Conservation (phyloP, 2,888 invertebrate genomes). For the Eilema sororculum region DNA sequence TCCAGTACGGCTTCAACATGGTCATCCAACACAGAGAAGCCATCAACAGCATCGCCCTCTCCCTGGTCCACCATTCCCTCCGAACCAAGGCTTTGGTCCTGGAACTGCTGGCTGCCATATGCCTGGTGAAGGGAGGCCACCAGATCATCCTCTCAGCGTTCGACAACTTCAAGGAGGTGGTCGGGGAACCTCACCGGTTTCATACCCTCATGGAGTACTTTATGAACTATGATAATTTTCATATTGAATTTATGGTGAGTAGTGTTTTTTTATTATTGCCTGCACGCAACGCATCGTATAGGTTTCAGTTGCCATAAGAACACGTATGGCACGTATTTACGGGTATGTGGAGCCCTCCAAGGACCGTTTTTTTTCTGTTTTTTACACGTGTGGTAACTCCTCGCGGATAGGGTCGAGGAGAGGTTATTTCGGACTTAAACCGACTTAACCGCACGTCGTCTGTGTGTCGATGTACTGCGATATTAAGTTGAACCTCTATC, state of each 20-base stretch:
- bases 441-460: too few relatives aligned
- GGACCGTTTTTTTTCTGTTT: too few relatives aligned
- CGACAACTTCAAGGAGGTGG: conserved; percentile 97
- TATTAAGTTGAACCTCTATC: too few relatives aligned
- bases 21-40: conserved; percentile 99
- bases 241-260: conserved; percentile 98
- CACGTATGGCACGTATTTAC: too few relatives aligned
- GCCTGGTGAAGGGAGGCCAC: conserved; percentile 99
- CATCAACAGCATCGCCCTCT: conserved; percentile 98
- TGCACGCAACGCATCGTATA: too few relatives aligned
- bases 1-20: conserved; percentile 98
- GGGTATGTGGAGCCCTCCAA: too few relatives aligned
- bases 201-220: conserved; percentile 99
- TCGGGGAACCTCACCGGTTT: conserved; percentile 95
- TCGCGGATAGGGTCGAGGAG: too few relatives aligned
- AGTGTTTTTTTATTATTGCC: background rate
- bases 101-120: conserved; percentile 98
- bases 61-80: conserved; percentile 98
- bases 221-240: conserved; percentile 97
- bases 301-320: too few relatives aligned
- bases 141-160: conserved; percentile 98
- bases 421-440: too few relatives aligned
- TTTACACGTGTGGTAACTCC: too few relatives aligned
- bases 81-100: conserved; percentile 98
- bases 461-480: too few relatives aligned